phyloP scores from a whole-genome alignment of 1,140 invertebrate genomes.

The Hyphantria cunea region DNA sequence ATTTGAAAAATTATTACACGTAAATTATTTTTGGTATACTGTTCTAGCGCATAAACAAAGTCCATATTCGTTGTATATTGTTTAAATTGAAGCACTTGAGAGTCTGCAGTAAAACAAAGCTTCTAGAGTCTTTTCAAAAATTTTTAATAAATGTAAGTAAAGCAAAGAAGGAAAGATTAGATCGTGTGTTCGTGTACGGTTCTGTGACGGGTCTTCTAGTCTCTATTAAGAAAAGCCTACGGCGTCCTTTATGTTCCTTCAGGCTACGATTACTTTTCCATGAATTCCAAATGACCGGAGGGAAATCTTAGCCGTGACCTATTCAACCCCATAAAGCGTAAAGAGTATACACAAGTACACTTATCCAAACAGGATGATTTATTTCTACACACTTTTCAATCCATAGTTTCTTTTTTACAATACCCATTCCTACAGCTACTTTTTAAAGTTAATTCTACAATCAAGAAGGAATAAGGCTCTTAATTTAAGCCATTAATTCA shows the following conservation, averaged over 20 bases:
- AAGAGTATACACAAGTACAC: no score
- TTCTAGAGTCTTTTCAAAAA: slow-evolving; percentile 10
- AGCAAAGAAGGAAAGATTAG: slow-evolving; percentile 56
- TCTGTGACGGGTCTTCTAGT: slow-evolving; percentile 63
- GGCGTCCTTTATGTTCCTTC: slow-evolving; percentile 76
- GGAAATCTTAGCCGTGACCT: slow-evolving; percentile 82
- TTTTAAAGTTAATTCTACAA: no score
- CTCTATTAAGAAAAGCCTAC: slow-evolving; percentile 58
- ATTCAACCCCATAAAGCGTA: slow-evolving; percentile 61
- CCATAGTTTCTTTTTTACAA: neutral
- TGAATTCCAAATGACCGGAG: slow-evolving; percentile 82
- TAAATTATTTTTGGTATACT: neutral
- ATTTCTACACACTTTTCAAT: neutral
- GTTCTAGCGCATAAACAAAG: neutral
- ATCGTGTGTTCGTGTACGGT: slow-evolving; percentile 35
- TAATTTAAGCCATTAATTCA: no score
- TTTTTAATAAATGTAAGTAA: no score
- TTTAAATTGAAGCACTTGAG: slow-evolving; percentile 25
- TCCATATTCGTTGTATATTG: slow-evolving; percentile 7
- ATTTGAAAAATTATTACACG: neutral
- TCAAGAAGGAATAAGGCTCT: no score
- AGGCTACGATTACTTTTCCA: slow-evolving; percentile 79
- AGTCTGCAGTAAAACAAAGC: slow-evolving; percentile 30
- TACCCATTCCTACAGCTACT: no score
- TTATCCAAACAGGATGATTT: neutral